Evolutionary conservation across 2,113 vertebrate species (phyloP).

Genomic region (Lichenostomus cassidix): DNA sequence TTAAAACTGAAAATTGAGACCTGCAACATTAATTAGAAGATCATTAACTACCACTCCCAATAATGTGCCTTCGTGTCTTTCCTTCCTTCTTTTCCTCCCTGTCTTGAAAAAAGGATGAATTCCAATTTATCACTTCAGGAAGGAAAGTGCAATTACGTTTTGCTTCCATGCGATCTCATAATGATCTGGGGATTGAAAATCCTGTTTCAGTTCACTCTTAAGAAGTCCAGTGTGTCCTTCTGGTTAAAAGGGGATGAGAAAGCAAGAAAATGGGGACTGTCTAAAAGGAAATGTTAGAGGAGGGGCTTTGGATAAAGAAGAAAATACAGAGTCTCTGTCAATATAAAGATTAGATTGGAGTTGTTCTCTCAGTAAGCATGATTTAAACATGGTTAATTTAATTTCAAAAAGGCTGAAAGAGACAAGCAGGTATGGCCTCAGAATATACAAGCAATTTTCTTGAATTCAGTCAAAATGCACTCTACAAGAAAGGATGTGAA

Average conservation of each 20-base stretch:
- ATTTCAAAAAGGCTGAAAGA: neutral
- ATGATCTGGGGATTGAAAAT: neutral
- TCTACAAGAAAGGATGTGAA: neutral
- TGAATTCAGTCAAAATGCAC: neutral
- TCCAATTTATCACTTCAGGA: neutral
- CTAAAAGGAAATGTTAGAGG: neutral
- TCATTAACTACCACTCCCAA: neutral
- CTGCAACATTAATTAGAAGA: slow-evolving; percentile 27
- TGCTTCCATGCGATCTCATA: neutral
- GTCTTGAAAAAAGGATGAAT: neutral
- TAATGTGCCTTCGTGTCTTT: neutral
- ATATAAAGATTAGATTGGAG: neutral
- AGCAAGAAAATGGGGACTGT: neutral
- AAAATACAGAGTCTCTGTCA: neutral
- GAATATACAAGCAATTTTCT: neutral
- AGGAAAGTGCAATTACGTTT: neutral
- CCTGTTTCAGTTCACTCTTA: neutral
- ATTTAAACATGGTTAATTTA: neutral
- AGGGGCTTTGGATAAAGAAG: neutral
- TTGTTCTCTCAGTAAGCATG: neutral
- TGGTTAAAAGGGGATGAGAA: neutral
- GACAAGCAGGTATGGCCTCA: neutral
- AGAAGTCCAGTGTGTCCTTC: neutral
- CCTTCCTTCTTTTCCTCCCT: neutral
- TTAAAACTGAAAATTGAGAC: slow-evolving; percentile 36